These are phyloP conservation scores for Emys orbicularis DNA, from an alignment of 2,797 vertebrate genomes.

Conservation along the genomic window DNA sequence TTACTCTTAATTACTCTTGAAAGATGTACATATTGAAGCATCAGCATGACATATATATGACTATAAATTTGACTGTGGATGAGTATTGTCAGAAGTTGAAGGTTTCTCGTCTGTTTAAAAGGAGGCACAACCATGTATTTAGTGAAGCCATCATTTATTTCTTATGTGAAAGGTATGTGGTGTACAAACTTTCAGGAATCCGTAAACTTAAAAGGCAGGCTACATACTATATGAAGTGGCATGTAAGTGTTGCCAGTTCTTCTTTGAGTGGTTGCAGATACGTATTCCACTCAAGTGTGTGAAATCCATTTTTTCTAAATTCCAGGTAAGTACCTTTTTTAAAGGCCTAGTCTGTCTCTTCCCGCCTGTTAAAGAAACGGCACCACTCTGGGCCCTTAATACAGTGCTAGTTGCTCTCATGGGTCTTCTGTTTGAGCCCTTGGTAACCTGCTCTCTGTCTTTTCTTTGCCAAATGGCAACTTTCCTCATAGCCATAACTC, in stretches of 20 bases:
- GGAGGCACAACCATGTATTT: neutral
- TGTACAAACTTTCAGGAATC: neutral
- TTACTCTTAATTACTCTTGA: neutral
- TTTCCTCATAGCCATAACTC: too few relatives aligned
- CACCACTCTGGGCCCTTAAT: too few relatives aligned
- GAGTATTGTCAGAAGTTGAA: neutral
- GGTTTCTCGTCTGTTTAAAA: neutral
- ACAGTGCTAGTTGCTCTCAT: too few relatives aligned
- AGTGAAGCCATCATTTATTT: neutral
- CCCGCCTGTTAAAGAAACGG: too few relatives aligned
- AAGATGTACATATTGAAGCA: neutral
- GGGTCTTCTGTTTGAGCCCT: too few relatives aligned
- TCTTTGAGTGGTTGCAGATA: neutral
- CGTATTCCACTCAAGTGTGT: neutral
- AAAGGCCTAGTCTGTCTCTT: too few relatives aligned
- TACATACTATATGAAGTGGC: neutral
- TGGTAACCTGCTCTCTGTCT: too few relatives aligned
- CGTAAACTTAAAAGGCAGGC: neutral
- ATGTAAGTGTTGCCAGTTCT: neutral
- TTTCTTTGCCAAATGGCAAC: too few relatives aligned
- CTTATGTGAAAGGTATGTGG: neutral
- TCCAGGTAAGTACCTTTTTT: too few relatives aligned
- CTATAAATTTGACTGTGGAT: neutral
- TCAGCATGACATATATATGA: neutral
- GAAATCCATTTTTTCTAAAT: neutral